Percentiles rank a stretch among this genome's conserved stretches.
Evolutionary conservation across 1,140 invertebrate genomes (phyloP).

Genomic region (Leucophenga varia): DNA sequence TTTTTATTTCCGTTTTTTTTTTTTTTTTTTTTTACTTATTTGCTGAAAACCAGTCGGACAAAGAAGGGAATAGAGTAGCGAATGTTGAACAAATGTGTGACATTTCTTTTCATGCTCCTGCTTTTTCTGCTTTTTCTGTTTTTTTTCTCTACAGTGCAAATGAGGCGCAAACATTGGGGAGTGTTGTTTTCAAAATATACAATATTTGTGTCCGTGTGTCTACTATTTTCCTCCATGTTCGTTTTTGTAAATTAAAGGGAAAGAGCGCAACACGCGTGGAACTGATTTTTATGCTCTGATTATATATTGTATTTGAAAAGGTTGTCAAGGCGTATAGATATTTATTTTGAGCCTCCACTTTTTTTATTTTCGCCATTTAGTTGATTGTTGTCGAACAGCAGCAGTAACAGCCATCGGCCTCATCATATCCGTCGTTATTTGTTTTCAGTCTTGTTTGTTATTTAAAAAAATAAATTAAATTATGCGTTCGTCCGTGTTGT

Average conservation of each 20-base stretch:
- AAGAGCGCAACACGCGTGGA: constrained; percentile 38
- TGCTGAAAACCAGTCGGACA: no score
- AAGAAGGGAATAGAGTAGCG: no score
- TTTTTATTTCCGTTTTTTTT: no score
- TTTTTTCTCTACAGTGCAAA: constrained; percentile 21
- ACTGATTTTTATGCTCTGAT: constrained; percentile 54
- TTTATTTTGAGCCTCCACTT: no score
- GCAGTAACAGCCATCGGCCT: constrained; percentile 1
- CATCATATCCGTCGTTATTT: background rate
- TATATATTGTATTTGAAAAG: constrained; percentile 54
- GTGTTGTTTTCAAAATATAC: constrained; percentile 1
- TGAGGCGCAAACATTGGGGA: no score
- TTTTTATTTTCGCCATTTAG: no score
- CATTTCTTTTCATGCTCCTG: no score
- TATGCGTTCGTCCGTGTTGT: constrained; percentile 54
- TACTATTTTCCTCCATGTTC: constrained; percentile 25
- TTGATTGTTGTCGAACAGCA: background rate
- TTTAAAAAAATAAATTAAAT: constrained; percentile 48
- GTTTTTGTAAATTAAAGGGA: constrained; percentile 46
- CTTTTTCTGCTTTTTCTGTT: no score
- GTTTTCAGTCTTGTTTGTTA: background rate
- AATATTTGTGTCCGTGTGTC: constrained; percentile 19
- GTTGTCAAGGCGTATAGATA: constrained; percentile 37
- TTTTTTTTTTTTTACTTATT: no score
- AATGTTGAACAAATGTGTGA: constrained; percentile 53